Conservation (phyloP, 2,113 vertebrate species). For the Rhipidura dahli region DNA sequence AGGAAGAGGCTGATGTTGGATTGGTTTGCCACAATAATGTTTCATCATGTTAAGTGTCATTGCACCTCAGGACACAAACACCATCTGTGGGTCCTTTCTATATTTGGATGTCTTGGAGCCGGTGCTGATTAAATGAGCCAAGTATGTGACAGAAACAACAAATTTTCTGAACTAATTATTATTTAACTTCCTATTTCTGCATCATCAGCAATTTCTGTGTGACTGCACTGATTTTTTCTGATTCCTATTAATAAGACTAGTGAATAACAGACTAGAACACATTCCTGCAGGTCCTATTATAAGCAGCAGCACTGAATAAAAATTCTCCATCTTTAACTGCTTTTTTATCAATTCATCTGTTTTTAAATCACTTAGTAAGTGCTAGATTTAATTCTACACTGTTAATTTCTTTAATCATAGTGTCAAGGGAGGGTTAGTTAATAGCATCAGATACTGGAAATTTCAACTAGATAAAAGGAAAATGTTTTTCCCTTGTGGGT, state of each 20-base stretch:
- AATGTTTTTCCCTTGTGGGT: neutral
- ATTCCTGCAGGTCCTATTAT: neutral
- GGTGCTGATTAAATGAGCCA: neutral
- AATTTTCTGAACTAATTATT: neutral
- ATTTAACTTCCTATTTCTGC: neutral
- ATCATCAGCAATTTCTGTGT: neutral
- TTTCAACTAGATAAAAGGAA: neutral
- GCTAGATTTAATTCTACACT: neutral
- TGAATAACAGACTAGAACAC: neutral
- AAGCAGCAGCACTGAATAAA: neutral
- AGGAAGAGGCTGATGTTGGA: neutral
- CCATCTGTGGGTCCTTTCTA: conserved; percentile 39
- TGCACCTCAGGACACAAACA: conserved; percentile 56
- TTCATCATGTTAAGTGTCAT: conserved; percentile 15
- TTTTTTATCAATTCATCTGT: neutral
- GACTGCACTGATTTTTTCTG: neutral
- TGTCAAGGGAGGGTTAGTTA: neutral
- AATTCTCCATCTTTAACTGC: neutral
- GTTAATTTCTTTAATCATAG: neutral
- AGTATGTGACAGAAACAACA: neutral
- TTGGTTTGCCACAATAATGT: neutral
- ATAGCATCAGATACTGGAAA: neutral
- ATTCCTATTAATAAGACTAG: neutral
- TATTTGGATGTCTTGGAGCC: conserved; percentile 11
- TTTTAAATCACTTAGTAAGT: neutral